phyloP scores from a whole-genome alignment of 1,140 invertebrate species.

The Micrasema minimum region DNA sequence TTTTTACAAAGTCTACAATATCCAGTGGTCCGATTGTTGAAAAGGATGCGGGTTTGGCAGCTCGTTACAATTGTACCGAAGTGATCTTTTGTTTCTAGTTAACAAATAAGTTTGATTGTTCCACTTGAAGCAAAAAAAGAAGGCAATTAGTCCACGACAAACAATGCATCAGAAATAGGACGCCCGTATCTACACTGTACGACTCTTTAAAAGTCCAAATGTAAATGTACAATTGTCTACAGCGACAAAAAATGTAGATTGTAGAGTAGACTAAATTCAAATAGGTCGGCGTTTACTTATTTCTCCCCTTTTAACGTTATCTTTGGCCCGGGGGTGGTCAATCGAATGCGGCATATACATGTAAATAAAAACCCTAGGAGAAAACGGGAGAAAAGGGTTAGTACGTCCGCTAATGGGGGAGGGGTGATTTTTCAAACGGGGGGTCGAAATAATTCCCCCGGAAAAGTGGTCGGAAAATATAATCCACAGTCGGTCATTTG shows the following conservation, averaged over 20 bases:
- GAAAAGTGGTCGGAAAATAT: slow-evolving; percentile 46
- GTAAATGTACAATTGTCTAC: no score
- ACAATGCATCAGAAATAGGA: not conserved
- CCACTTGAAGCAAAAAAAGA: not conserved
- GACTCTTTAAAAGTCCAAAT: no score
- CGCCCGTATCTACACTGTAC: not conserved
- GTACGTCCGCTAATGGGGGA: slow-evolving; percentile 1
- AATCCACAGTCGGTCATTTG: slow-evolving; percentile 41
- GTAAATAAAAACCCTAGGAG: slow-evolving; percentile 40
- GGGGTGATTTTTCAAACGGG: slow-evolving; percentile 26
- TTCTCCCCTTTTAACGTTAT: slow-evolving; percentile 40
- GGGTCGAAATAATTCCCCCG: slow-evolving; percentile 25
- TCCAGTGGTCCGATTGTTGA: no score
- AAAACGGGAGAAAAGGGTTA: slow-evolving; percentile 13
- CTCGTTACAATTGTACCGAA: slow-evolving; percentile 9
- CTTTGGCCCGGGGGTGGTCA: slow-evolving; percentile 26
- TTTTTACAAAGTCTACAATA: no score
- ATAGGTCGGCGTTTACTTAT: slow-evolving; percentile 41
- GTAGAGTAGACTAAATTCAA: no score
- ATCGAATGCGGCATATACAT: slow-evolving; percentile 33
- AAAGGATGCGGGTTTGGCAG: slow-evolving; percentile 8
- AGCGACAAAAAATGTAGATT: no score
- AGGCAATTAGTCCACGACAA: not conserved
- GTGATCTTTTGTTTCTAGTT: slow-evolving; percentile 20
- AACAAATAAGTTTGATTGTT: no score